A percentile compares a stretch with the other conserved stretches of the same genome.
Evolutionary conservation across 2,113 vertebrate species (phyloP).

Genomic region (Alouatta palliata): DNA sequence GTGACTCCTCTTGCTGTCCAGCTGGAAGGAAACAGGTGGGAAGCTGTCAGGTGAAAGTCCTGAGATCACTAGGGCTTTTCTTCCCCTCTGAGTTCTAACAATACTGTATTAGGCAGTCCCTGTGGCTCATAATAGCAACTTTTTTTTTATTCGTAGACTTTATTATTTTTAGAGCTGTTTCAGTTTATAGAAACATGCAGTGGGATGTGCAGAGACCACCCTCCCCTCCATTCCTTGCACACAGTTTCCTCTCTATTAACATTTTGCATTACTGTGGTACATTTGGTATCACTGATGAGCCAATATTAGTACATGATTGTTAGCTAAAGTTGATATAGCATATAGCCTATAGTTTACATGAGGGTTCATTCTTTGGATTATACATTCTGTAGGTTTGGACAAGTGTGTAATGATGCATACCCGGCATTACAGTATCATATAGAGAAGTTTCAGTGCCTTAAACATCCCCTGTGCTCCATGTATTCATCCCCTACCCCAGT

Average conservation of each 20-base stretch:
- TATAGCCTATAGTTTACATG: neutral
- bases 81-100: neutral
- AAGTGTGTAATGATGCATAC: neutral
- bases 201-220: neutral
- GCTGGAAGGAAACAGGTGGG: neutral
- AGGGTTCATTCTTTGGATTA: too few species aligned
- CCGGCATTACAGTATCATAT: neutral
- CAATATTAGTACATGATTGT: neutral
- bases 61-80: neutral
- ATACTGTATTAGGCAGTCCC: neutral
- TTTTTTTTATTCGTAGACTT: neutral
- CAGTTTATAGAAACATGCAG: neutral
- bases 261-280: neutral
- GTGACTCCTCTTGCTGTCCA: neutral
- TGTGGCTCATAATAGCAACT: neutral
- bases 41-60: neutral
- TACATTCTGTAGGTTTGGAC: neutral
- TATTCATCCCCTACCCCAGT: neutral
- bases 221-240: accelerated
- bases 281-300: neutral
- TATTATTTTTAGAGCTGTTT: neutral
- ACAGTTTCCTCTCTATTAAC: neutral
- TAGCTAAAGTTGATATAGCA: neutral
- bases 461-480: neutral
- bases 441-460: neutral